These are phyloP conservation scores for Dromococcyx pavoninus DNA, from an alignment of 2,797 vertebrate genomes.

Conservation along the genomic window DNA sequence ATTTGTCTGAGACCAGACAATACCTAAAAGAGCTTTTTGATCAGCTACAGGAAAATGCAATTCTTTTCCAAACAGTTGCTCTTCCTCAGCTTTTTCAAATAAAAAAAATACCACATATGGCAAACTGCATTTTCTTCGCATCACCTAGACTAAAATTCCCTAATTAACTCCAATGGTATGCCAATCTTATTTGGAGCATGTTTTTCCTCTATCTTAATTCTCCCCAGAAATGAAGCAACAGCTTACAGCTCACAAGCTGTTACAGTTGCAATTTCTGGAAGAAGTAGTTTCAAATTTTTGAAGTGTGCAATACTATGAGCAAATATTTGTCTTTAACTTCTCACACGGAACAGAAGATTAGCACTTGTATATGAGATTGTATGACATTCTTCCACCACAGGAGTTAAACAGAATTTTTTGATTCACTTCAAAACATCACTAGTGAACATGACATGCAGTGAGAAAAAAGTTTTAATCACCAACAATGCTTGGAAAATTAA, in stretches of 20 bases:
- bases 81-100: neutral
- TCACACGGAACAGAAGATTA: neutral
- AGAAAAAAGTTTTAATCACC: neutral
- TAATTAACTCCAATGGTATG: neutral
- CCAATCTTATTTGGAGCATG: neutral
- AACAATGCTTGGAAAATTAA: neutral
- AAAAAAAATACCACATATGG: rapidly evolving
- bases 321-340: neutral
- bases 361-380: neutral
- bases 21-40: neutral
- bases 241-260: neutral
- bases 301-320: neutral
- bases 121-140: neutral
- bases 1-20: neutral
- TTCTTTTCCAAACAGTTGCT: neutral
- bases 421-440: neutral
- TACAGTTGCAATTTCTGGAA: neutral
- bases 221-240: neutral
- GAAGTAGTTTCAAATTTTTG: neutral
- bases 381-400: neutral
- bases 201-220: neutral
- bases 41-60: neutral
- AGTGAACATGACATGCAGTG: neutral
- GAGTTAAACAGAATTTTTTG: neutral
- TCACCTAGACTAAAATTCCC: neutral